Evolutionary conservation across 2,888 invertebrate species (phyloP).

Genomic region (Hymenopus coronatus): DNA sequence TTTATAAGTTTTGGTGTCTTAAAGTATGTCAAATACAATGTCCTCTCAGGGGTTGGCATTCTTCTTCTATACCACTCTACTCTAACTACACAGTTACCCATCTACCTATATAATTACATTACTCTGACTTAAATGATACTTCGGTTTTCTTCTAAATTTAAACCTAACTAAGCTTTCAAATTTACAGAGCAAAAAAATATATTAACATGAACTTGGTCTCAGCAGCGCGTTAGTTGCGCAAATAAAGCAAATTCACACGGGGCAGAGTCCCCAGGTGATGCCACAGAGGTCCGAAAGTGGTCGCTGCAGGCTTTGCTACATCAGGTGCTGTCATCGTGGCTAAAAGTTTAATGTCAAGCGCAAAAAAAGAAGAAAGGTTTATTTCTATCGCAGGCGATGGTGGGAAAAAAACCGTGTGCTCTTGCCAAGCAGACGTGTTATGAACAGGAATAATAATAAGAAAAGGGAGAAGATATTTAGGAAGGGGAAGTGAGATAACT

Average conservation of each 20-base stretch:
- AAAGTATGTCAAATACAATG: no score
- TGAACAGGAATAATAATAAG: not conserved
- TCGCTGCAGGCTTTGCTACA: not conserved
- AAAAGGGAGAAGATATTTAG: not conserved
- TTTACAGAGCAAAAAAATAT: not conserved
- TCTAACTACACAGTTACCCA: no score
- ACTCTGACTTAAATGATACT: no score
- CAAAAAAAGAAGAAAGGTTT: constrained; percentile 6
- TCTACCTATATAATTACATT: no score
- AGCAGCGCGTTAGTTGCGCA: not conserved
- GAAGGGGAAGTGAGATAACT: not conserved
- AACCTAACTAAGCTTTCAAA: no score
- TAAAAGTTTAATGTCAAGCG: not conserved
- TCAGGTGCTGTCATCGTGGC: not conserved
- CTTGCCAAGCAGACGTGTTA: constrained; percentile 10
- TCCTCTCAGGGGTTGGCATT: no score
- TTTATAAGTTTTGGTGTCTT: no score
- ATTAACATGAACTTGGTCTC: not conserved
- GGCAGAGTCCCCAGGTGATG: not conserved
- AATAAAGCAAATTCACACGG: not conserved
- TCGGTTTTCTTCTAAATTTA: not conserved
- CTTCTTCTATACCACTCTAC: no score
- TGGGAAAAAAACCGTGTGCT: not conserved
- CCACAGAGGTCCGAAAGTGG: not conserved
- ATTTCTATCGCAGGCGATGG: not conserved